A percentile compares a stretch with the other conserved stretches of the same genome.
phyloP scores from a whole-genome alignment of 2,797 vertebrate genomes.

The Characodon lateralis region DNA sequence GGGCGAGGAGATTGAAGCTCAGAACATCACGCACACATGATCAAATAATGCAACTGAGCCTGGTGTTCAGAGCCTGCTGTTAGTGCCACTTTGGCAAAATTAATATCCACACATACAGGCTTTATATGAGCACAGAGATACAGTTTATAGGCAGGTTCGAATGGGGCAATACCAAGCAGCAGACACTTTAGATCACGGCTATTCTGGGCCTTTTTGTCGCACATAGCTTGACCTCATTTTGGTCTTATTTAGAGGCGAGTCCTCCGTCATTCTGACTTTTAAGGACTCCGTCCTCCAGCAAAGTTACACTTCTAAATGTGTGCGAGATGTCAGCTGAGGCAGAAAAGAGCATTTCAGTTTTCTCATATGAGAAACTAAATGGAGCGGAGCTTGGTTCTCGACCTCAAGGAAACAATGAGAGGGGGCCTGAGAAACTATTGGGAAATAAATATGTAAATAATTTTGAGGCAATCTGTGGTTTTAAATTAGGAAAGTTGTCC shows the following conservation, averaged over 20 bases:
- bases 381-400: not conserved
- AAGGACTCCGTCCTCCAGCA: slow-evolving; percentile 7
- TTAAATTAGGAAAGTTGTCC: not conserved
- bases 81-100: slow-evolving; percentile 21
- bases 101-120: slow-evolving; percentile 25
- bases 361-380: not conserved
- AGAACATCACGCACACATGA: slow-evolving; percentile 13
- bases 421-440: not conserved
- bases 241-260: slow-evolving; percentile 11
- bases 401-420: not conserved
- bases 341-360: not conserved
- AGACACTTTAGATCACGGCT: slow-evolving; percentile 5
- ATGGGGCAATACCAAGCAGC: slow-evolving; percentile 18
- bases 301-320: not conserved
- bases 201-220: not conserved
- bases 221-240: slow-evolving; percentile 17
- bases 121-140: slow-evolving; percentile 28
- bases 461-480: not conserved
- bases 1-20: slow-evolving; percentile 19
- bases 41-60: slow-evolving; percentile 22
- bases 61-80: slow-evolving; percentile 18
- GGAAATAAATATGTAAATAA: not conserved
- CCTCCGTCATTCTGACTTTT: slow-evolving; percentile 29
- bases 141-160: slow-evolving; percentile 8
- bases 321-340: slow-evolving; percentile 12